Conservation (phyloP, 2,113 vertebrate genomes). For the Apodemus speciosus region DNA sequence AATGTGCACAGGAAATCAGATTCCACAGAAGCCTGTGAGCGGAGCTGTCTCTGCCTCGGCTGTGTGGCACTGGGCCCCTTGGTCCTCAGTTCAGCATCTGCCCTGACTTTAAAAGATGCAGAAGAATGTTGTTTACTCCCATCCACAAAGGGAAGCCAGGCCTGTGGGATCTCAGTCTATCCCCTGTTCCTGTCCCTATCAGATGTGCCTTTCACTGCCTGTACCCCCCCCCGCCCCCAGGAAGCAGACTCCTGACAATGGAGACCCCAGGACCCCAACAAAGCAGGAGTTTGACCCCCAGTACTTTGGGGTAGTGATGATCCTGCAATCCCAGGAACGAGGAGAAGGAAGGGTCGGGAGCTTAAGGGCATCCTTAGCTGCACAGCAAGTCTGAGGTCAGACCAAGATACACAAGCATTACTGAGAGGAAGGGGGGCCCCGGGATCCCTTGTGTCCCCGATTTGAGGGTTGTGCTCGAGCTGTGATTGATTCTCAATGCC, state of each 20-base stretch:
- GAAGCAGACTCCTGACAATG: accelerated
- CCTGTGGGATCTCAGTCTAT: accelerated
- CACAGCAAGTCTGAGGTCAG: neutral
- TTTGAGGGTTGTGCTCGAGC: neutral
- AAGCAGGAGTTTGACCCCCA: neutral
- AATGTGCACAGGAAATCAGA: neutral
- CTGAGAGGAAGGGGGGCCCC: neutral
- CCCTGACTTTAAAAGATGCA: neutral
- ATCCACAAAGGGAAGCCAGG: neutral
- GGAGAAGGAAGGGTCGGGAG: too few relatives aligned
- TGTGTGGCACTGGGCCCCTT: accelerated
- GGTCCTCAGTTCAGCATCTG: neutral
- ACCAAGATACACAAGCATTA: neutral
- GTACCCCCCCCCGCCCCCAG: accelerated
- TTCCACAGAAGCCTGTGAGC: neutral
- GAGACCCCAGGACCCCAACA: neutral
- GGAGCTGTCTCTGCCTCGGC: neutral
- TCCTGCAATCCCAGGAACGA: neutral
- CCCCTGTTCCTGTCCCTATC: neutral
- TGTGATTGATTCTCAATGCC: neutral
- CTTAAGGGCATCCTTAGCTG: neutral
- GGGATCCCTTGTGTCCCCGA: neutral
- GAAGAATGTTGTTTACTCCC: neutral
- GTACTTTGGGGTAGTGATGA: neutral
- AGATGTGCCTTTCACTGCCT: neutral